Conservation (phyloP, 1,140 invertebrate species). For the Berghia stephanieae region DNA sequence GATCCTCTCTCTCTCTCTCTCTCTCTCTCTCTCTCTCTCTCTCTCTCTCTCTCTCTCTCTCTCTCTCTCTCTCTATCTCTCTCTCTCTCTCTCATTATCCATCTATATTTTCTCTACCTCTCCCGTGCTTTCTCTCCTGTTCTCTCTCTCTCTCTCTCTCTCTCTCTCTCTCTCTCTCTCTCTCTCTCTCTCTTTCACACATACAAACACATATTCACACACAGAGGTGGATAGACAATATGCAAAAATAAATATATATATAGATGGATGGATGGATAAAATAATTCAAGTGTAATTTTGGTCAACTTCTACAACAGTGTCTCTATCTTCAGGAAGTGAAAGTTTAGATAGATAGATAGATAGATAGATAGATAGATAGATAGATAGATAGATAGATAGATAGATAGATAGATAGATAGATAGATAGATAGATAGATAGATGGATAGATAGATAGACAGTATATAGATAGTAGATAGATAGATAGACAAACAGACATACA, state of each 20-base stretch:
- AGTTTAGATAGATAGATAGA: not conserved
- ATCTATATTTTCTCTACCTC: not conserved
- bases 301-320: too few species aligned
- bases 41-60: not conserved
- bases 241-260: not conserved
- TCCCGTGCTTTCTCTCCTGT: not conserved
- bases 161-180: not conserved
- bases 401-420: not conserved
- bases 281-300: too few species aligned
- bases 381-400: not conserved
- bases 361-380: not conserved
- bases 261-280: not conserved
- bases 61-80: not conserved
- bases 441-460: slow-evolving; percentile 23
- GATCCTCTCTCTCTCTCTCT: too few species aligned
- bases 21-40: not conserved
- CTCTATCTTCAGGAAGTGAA: slow-evolving; percentile 1
- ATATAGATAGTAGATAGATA: slow-evolving; percentile 14
- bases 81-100: not conserved
- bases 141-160: not conserved
- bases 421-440: slow-evolving; percentile 11
- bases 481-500: not conserved
- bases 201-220: not conserved
- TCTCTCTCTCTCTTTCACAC: not conserved
- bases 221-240: not conserved